A percentile compares a stretch with the other conserved stretches of the same genome.
Conservation (phyloP, 2,113 vertebrate genomes). For the Hippolais icterina region DNA sequence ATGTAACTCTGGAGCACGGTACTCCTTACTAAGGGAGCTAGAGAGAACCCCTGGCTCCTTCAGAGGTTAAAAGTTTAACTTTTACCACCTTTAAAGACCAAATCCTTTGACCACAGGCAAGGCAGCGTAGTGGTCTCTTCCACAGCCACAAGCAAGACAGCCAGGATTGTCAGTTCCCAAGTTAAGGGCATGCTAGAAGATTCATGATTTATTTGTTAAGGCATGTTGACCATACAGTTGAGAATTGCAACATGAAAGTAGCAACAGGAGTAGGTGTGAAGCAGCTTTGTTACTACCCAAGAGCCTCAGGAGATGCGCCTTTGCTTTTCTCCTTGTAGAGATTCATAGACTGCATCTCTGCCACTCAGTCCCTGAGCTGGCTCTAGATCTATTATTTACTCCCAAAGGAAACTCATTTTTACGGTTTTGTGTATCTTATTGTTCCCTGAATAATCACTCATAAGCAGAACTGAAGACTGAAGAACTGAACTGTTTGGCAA, state of each 20-base stretch:
- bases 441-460: not conserved
- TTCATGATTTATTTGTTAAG: not conserved
- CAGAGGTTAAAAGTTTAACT: not conserved
- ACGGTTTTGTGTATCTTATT: not conserved
- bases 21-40: not conserved
- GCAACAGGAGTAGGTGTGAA: not conserved
- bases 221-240: not conserved
- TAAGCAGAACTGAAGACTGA: not conserved
- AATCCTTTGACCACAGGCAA: not conserved
- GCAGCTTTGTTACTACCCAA: not conserved
- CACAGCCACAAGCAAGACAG: not conserved
- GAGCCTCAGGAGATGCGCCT: not conserved
- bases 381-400: not conserved
- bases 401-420: not conserved
- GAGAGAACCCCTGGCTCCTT: not conserved
- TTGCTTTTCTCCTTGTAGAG: not conserved
- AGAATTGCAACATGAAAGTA: not conserved
- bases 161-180: not conserved
- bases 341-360: not conserved
- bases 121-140: not conserved
- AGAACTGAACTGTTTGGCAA: not conserved
- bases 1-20: fast-evolving
- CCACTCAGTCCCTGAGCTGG: not conserved
- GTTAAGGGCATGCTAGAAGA: not conserved
- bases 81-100: not conserved